Evolutionary conservation across 2,113 vertebrate genomes (phyloP), one percentile per base, ranked within the genome.

Genomic region (Lampris megalopsis): DNA sequence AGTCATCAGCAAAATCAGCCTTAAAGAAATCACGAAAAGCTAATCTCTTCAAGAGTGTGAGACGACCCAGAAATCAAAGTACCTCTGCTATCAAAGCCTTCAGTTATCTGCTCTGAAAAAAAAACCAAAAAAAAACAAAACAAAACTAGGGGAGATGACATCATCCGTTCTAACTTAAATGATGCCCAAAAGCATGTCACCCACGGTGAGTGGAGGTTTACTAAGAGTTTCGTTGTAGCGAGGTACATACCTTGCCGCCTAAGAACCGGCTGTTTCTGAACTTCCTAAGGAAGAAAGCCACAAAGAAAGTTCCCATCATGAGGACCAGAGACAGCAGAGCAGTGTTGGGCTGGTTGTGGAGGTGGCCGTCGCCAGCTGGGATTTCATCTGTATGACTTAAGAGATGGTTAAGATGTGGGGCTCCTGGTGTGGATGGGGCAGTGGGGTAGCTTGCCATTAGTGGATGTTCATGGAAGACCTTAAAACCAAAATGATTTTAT

Each of bases 241-340:
- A 2, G 41, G 56, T 80, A 36, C 38, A 9, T 82, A 99, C 98
- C 96, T 98, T 98, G 77, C 98, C 98, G 11, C 96, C 97, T 52
- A 99, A 93, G 90, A 99, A 99, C 0, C 97, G 96, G 88, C 98
- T 99, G 92, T 99, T 99, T 89, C 97, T 92, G 85, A 99, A 97
- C 88, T 99, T 99, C 84, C 98, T 95, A 72, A 99, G 95, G 82
- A 99, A 99, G 92, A 97, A 99, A 70, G 98, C 98, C 6, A 98
- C 94, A 86, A 99, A 97, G 91, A 99, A 99, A 35, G 98, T 99
- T 47, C 97, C 97, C 0, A 98, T 91, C 98, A 99, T 99, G 76
- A 99, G 96, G 79, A 99, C 97, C 77, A 99, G 93, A 68, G 98
- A 99, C 24, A 99, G 93, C 37, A 99, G 94, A 41, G 98, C 98